Evolutionary conservation across 2,797 vertebrate species (phyloP).

Genomic region (Aeoliscus strigatus): DNA sequence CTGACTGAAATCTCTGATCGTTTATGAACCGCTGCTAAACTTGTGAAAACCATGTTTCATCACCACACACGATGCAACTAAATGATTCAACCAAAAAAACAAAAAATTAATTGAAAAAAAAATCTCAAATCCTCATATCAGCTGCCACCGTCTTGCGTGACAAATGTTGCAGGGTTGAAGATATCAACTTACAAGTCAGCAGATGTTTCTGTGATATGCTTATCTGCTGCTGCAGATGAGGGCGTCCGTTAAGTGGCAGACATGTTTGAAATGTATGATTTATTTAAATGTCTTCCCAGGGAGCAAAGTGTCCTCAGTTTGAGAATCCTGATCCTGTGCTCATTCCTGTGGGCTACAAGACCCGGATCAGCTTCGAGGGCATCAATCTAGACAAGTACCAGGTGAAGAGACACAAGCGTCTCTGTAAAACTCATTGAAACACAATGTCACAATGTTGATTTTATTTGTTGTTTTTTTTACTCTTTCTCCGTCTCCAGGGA

Average conservation of each 20-base stretch:
- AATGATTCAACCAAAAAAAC: slow-evolving; percentile 23
- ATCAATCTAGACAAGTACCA: slow-evolving; percentile 66
- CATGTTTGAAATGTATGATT: slow-evolving; percentile 48
- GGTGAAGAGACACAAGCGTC: slow-evolving; percentile 42
- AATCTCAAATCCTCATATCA: slow-evolving; percentile 60
- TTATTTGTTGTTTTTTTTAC: neutral
- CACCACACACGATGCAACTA: slow-evolving; percentile 4
- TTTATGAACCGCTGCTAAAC: neutral
- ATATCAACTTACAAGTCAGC: slow-evolving; percentile 61
- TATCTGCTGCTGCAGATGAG: slow-evolving; percentile 50
- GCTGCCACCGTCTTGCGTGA: slow-evolving; percentile 53
- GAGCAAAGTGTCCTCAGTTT: slow-evolving; percentile 72
- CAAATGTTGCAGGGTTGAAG: slow-evolving; percentile 43
- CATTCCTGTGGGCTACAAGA: slow-evolving; percentile 75
- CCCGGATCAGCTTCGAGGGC: slow-evolving; percentile 72
- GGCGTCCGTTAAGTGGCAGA: slow-evolving; percentile 45
- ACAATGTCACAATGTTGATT: neutral
- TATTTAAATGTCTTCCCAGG: slow-evolving; percentile 55
- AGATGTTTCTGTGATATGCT: slow-evolving; percentile 58
- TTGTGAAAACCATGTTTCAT: slow-evolving; percentile 29
- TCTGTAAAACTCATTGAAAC: neutral
- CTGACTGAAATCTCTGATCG: neutral
- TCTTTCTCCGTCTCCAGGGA: slow-evolving; percentile 39
- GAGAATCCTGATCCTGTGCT: slow-evolving; percentile 75
- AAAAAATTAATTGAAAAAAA: slow-evolving; percentile 43